phyloP scores from a whole-genome alignment of 2,113 vertebrate genomes.

The Mobula birostris region DNA sequence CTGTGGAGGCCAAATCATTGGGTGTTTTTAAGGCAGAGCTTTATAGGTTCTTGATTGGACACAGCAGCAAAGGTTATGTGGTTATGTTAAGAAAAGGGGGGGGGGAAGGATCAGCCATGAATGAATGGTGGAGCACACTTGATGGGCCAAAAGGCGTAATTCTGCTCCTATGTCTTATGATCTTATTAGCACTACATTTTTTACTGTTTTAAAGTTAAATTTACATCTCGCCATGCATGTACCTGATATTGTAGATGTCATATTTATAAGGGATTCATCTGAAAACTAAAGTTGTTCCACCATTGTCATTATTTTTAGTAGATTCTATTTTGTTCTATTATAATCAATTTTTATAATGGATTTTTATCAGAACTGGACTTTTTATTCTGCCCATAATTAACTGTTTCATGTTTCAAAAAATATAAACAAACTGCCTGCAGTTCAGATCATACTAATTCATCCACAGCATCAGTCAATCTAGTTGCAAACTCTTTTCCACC shows the following conservation, averaged over 20 bases:
- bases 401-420: background rate
- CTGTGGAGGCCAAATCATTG: no score
- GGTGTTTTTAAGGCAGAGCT: no score
- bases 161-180: no score
- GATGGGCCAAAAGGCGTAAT: no score
- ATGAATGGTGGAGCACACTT: no score
- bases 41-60: no score
- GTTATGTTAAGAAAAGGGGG: no score
- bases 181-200: background rate
- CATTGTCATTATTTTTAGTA: background rate
- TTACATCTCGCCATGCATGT: background rate
- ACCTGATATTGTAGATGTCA: background rate
- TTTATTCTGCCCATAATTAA: background rate
- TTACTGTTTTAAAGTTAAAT: no score
- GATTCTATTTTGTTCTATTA: background rate
- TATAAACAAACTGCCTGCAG: background rate
- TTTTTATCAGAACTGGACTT: background rate
- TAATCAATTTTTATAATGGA: background rate
- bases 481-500: background rate
- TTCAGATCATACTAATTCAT: background rate
- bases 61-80: no score
- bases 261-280: background rate
- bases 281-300: background rate
- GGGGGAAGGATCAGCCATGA: no score
- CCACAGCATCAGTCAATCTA: background rate